These are phyloP conservation scores for Chaenodraco wilsoni DNA, from an alignment of 2,797 vertebrate genomes.

Conservation along the genomic window DNA sequence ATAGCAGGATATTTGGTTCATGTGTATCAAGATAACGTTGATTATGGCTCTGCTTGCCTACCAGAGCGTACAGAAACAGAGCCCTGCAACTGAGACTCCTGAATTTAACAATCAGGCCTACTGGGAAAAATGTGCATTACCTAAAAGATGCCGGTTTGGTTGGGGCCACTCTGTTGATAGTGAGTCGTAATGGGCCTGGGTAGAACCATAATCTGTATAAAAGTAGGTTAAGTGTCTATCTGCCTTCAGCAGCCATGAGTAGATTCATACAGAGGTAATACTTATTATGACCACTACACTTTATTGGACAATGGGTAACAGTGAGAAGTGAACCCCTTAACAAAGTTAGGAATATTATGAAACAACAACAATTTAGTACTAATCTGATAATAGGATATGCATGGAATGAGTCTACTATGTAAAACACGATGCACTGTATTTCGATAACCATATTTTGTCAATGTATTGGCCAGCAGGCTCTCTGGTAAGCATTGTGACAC, in stretches of 20 bases:
- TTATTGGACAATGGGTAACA: background rate
- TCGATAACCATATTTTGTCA: background rate
- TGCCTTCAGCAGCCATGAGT: background rate
- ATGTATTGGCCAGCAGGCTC: background rate
- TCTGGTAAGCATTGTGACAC: slow-evolving; percentile 43
- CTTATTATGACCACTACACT: background rate
- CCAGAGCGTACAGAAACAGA: background rate
- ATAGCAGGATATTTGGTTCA: background rate
- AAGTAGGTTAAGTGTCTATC: too few species aligned
- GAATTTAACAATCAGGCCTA: background rate
- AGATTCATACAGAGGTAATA: background rate
- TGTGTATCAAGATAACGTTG: background rate
- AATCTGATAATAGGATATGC: too few species aligned
- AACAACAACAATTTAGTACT: background rate
- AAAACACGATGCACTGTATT: too few species aligned
- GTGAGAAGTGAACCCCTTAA: background rate
- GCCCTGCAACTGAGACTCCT: background rate
- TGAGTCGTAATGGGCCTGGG: background rate
- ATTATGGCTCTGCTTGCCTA: background rate
- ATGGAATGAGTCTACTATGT: background rate
- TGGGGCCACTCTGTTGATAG: background rate
- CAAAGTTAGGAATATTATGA: background rate
- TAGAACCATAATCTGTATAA: background rate
- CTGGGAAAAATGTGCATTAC: background rate
- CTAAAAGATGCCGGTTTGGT: background rate